phyloP scores from a whole-genome alignment of 2,113 vertebrate species.

The Urocynchramus pylzowi region DNA sequence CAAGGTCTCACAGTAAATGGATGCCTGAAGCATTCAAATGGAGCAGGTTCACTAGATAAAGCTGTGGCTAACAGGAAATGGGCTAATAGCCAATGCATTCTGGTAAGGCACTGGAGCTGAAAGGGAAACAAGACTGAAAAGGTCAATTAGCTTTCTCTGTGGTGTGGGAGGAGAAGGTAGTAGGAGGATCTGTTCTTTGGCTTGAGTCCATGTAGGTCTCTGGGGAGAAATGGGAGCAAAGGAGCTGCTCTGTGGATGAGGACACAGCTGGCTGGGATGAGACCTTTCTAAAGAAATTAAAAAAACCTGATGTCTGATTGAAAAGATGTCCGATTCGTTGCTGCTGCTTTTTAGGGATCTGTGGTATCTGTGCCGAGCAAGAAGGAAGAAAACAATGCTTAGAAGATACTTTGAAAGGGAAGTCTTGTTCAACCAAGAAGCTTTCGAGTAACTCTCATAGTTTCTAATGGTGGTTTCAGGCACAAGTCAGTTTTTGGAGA shows the following conservation, averaged over 20 bases:
- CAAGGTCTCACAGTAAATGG: not conserved
- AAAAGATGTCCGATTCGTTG: not conserved
- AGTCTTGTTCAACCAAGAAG: not conserved
- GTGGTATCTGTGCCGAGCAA: not conserved
- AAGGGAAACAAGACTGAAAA: not conserved
- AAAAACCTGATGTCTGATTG: too few relatives aligned
- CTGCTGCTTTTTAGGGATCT: not conserved
- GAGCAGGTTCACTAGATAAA: not conserved
- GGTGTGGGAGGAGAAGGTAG: not conserved
- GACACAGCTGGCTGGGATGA: not conserved
- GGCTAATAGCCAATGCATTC: not conserved
- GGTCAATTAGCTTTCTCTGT: not conserved
- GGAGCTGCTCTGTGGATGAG: not conserved
- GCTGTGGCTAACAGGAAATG: not conserved
- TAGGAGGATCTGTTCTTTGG: not conserved
- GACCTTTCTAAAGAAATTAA: not conserved
- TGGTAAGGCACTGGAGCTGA: not conserved
- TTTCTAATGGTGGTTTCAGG: not conserved
- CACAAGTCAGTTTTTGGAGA: not conserved
- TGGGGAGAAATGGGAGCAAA: not conserved
- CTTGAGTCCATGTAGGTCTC: not conserved
- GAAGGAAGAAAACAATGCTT: not conserved
- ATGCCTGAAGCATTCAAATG: not conserved
- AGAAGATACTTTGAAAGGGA: not conserved
- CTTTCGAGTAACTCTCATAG: not conserved